Percentiles rank a stretch among this genome's conserved stretches.
These are phyloP conservation scores for Junco hyemalis DNA, from an alignment of 2,113 vertebrate species.

Conservation along the genomic window DNA sequence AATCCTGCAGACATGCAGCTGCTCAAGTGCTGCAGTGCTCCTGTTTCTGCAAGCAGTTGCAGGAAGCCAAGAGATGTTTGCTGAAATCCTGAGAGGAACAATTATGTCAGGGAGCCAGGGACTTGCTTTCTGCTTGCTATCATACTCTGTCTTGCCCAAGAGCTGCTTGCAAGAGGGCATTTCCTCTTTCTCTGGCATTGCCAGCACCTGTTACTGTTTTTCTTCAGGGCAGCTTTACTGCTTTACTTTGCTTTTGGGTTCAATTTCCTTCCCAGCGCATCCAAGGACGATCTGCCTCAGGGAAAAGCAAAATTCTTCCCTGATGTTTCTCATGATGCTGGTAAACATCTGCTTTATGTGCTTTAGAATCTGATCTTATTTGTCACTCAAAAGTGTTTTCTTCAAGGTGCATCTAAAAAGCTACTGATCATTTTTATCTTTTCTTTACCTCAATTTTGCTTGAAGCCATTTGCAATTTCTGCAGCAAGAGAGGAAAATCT, in stretches of 20 bases:
- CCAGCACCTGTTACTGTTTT: not conserved
- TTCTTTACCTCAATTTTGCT: not conserved
- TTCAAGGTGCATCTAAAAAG: not conserved
- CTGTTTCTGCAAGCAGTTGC: not conserved
- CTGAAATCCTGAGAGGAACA: not conserved
- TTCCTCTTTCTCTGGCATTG: not conserved
- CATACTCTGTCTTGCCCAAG: not conserved
- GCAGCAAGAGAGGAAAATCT: conserved; percentile 21
- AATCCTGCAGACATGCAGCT: not conserved
- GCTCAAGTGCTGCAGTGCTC: not conserved
- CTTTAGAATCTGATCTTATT: not conserved
- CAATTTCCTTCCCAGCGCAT: not conserved
- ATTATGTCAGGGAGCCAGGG: not conserved
- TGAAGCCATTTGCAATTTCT: not conserved
- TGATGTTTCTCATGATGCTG: not conserved
- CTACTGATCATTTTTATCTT: not conserved
- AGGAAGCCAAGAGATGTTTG: not conserved
- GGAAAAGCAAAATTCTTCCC: not conserved
- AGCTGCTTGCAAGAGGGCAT: not conserved
- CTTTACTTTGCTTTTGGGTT: not conserved
- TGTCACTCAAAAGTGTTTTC: not conserved
- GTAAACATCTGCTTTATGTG: not conserved
- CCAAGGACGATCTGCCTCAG: not conserved
- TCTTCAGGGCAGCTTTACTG: not conserved
- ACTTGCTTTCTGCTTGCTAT: not conserved